A percentile compares a stretch with the other conserved stretches of the same genome.
Conservation (phyloP, 2,113 vertebrate species). For the Podiceps cristatus region DNA sequence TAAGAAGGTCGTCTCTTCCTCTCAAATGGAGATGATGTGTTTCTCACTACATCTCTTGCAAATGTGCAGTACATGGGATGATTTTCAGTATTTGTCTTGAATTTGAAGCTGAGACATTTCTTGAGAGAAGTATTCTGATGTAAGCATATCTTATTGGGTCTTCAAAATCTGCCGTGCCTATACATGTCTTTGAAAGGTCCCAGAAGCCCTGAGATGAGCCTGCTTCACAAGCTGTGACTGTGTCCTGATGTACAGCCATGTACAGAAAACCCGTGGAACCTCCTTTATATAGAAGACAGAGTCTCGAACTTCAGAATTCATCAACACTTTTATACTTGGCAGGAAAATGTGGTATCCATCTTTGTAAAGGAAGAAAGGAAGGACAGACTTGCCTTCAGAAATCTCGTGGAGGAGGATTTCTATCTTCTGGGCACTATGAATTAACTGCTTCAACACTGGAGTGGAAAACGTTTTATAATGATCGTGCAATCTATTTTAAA, state of each 20-base stretch:
- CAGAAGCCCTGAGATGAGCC: neutral
- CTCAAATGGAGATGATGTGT: neutral
- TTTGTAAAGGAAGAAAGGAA: neutral
- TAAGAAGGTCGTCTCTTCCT: neutral
- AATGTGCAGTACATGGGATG: neutral
- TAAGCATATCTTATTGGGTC: neutral
- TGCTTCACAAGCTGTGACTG: neutral
- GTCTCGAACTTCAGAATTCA: neutral
- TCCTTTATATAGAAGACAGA: neutral
- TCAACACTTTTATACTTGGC: neutral
- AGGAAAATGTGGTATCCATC: neutral
- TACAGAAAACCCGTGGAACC: neutral
- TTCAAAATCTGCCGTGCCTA: neutral
- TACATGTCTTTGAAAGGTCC: neutral
- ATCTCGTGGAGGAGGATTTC: neutral
- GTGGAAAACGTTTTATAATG: neutral
- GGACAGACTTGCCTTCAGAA: neutral
- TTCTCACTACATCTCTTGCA: neutral
- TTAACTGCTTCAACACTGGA: neutral
- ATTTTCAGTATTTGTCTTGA: neutral
- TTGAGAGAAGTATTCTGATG: neutral
- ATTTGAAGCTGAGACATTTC: neutral
- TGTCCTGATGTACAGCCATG: neutral
- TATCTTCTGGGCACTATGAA: neutral
- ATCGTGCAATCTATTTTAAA: neutral